Percentiles rank a stretch among this genome's conserved stretches.
phyloP scores from a whole-genome alignment of 1,140 invertebrate genomes.

The roundworm (Caenorhabditis elegans) region DNA sequence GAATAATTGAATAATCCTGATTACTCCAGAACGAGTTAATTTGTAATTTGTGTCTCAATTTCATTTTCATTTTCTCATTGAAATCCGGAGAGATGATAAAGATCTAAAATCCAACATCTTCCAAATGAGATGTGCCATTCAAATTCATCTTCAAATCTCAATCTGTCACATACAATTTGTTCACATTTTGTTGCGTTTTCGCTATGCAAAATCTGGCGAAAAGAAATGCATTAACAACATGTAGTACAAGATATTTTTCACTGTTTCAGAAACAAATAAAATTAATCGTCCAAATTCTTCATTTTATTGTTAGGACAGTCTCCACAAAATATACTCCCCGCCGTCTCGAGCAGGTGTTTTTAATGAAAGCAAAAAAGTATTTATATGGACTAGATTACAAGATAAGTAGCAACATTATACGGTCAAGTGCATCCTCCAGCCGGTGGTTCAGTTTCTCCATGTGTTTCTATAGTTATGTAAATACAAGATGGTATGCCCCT shows the following conservation, averaged over 20 bases:
- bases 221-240: too few species aligned
- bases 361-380: background rate
- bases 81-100: background rate
- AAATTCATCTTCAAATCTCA: slow-evolving; percentile 21
- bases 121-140: slow-evolving; percentile 19
- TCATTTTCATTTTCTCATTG: background rate
- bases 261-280: too few species aligned
- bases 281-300: too few species aligned
- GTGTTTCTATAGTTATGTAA: slow-evolving; percentile 30
- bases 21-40: too few species aligned
- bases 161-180: background rate
- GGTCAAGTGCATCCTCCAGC: background rate
- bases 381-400: slow-evolving; percentile 28
- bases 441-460: background rate
- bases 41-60: background rate
- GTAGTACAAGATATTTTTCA: too few species aligned
- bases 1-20: too few species aligned
- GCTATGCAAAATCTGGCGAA: background rate
- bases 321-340: too few species aligned
- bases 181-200: slow-evolving; percentile 2
- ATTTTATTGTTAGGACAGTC: too few species aligned
- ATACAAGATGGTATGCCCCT: slow-evolving; percentile 16
- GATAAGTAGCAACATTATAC: slow-evolving; percentile 29
- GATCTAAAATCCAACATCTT: background rate
- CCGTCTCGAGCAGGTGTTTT: slow-evolving; percentile 28